A percentile compares a stretch with the other conserved stretches of the same genome.
Evolutionary conservation across 2,113 vertebrate genomes (phyloP).

Genomic region (Cyprinus carpio): DNA sequence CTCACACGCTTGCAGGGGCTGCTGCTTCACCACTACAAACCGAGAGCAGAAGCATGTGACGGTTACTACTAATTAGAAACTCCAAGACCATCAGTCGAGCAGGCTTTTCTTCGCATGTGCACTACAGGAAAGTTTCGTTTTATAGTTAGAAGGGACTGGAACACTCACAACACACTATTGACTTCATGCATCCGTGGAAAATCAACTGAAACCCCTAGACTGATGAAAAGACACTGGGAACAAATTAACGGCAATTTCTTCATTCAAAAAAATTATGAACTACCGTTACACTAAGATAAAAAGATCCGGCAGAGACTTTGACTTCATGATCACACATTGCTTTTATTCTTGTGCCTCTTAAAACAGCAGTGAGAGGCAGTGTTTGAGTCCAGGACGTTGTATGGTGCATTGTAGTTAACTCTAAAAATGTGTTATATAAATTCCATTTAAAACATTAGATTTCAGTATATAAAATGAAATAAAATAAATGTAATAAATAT

Average conservation of each 20-base stretch:
- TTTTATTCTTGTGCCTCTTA: not conserved
- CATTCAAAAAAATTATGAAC: too few species aligned
- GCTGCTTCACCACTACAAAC: conserved; percentile 14
- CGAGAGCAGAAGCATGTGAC: not conserved
- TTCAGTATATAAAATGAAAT: not conserved
- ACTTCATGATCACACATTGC: not conserved
- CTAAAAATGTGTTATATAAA: not conserved
- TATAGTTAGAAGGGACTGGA: not conserved
- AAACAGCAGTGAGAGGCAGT: not conserved
- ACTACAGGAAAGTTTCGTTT: not conserved
- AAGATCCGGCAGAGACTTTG: not conserved
- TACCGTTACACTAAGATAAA: not conserved
- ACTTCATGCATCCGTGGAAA: not conserved
- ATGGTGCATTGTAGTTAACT: not conserved
- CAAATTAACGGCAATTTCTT: not conserved
- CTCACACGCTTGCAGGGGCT: not conserved
- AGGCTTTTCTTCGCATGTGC: not conserved
- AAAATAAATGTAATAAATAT: not conserved
- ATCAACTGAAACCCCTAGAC: not conserved
- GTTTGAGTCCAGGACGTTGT: not conserved
- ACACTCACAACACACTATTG: not conserved
- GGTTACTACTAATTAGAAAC: conserved; percentile 20
- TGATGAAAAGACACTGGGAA: not conserved
- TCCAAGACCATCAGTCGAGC: not conserved
- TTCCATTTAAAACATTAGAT: too few species aligned